phyloP scores from a whole-genome alignment of 2,113 vertebrate species.

The cattle (Bos taurus) region DNA sequence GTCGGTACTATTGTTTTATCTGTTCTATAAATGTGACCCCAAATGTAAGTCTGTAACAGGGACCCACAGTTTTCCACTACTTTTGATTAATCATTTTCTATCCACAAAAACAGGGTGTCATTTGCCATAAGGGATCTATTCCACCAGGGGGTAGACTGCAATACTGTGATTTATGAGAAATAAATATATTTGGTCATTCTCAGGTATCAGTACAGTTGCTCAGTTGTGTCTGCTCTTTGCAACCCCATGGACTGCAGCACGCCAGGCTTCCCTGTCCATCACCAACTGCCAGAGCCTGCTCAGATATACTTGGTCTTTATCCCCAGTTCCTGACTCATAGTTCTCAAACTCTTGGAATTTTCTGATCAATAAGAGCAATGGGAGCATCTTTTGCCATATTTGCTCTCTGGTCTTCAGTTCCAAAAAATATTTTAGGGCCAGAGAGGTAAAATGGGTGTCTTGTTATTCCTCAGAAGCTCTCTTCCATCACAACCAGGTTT shows the following conservation, averaged over 20 bases:
- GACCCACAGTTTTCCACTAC: neutral
- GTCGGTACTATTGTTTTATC: neutral
- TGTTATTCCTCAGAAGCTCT: neutral
- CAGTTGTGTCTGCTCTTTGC: neutral
- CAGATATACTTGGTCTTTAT: neutral
- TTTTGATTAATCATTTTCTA: neutral
- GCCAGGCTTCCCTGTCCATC: neutral
- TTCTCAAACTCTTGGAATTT: neutral
- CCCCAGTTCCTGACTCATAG: neutral
- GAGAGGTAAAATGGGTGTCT: neutral
- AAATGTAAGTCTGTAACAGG: neutral
- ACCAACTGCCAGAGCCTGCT: neutral
- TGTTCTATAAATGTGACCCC: neutral
- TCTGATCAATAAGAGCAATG: neutral
- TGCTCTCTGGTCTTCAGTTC: neutral
- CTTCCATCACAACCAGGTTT: neutral
- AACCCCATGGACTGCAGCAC: neutral
- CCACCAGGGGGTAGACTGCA: neutral
- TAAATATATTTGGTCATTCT: neutral
- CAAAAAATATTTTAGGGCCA: neutral
- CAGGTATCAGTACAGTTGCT: neutral
- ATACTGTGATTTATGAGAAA: neutral
- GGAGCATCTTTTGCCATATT: neutral
- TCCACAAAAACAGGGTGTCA: neutral
- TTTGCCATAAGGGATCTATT: neutral